Percentiles rank a stretch among this genome's conserved stretches.
These are phyloP conservation scores for Ceratina japonica DNA, from an alignment of 1,140 invertebrate genomes.

Conservation along the genomic window DNA sequence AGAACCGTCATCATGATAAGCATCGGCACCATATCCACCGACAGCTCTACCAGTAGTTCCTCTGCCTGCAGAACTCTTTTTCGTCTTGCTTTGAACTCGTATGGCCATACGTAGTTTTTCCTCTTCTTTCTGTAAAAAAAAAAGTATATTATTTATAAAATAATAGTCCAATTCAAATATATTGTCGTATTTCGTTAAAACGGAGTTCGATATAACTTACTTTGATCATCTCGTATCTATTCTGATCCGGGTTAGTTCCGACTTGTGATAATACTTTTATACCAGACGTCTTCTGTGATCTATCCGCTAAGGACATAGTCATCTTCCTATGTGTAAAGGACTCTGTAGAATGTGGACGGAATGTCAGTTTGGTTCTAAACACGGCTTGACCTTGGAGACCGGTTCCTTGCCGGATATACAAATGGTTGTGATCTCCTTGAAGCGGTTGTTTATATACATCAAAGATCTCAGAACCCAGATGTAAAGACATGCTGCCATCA, in stretches of 20 bases:
- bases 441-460: slow-evolving; percentile 97
- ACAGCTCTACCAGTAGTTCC: slow-evolving; percentile 82
- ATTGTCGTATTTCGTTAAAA: neutral
- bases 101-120: slow-evolving; percentile 93
- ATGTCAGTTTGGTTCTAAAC: slow-evolving; percentile 97
- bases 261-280: slow-evolving; percentile 98
- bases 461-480: slow-evolving; percentile 98
- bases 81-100: slow-evolving; percentile 85
- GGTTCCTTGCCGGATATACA: slow-evolving; percentile 96
- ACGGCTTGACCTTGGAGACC: slow-evolving; percentile 98
- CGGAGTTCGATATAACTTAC: slow-evolving; percentile 73
- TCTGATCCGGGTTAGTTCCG: slow-evolving; percentile 95
- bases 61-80: slow-evolving; percentile 82
- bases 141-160: slow-evolving; percentile 4
- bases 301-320: slow-evolving; percentile 97
- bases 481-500: slow-evolving; percentile 98
- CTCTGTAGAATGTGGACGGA: slow-evolving; percentile 98
- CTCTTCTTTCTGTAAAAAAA: slow-evolving; percentile 90
- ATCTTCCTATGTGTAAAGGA: slow-evolving; percentile 99
- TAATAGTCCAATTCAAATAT: slow-evolving; percentile 4
- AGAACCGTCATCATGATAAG: slow-evolving; percentile 88
- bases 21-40: slow-evolving; percentile 78
- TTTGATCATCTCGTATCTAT: slow-evolving; percentile 94
- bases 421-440: slow-evolving; percentile 86
- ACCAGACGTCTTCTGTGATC: slow-evolving; percentile 97